Conservation (phyloP, 2,888 invertebrate genomes). For the Teleogryllus oceanicus region DNA sequence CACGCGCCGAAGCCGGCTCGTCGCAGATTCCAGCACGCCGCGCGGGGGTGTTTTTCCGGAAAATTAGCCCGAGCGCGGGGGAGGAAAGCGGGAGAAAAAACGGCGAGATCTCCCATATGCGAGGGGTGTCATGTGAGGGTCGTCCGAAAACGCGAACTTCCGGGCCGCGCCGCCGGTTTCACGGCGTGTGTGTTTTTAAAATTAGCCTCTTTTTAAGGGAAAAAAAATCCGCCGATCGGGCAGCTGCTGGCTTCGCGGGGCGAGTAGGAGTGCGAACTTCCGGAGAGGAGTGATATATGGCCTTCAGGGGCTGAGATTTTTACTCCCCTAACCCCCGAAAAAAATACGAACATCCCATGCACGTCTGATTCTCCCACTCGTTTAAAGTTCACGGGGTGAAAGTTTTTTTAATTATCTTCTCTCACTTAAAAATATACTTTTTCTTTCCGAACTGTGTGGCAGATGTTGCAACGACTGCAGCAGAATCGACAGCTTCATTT, state of each 20-base stretch:
- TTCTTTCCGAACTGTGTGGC: neutral
- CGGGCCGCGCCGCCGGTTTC: neutral
- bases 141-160: neutral
- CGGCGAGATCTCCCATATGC: neutral
- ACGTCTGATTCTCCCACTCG: too few species aligned
- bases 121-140: neutral
- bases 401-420: neutral
- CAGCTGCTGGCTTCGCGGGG: neutral
- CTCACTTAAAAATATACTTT: neutral
- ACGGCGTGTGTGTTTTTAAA: neutral
- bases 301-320: neutral
- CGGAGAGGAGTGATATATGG: neutral
- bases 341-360: too few species aligned
- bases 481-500: too few species aligned
- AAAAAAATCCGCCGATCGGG: neutral
- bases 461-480: neutral
- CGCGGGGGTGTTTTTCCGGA: neutral
- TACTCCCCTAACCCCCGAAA: neutral
- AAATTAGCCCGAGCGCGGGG: neutral
- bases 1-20: too few species aligned
- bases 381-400: neutral
- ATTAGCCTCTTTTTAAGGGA: neutral
- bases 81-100: neutral
- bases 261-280: constrained; percentile 2
- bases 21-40: neutral